Evolutionary conservation across 2,888 invertebrate species (phyloP).

Genomic region (Cryptocephalus primarius): DNA sequence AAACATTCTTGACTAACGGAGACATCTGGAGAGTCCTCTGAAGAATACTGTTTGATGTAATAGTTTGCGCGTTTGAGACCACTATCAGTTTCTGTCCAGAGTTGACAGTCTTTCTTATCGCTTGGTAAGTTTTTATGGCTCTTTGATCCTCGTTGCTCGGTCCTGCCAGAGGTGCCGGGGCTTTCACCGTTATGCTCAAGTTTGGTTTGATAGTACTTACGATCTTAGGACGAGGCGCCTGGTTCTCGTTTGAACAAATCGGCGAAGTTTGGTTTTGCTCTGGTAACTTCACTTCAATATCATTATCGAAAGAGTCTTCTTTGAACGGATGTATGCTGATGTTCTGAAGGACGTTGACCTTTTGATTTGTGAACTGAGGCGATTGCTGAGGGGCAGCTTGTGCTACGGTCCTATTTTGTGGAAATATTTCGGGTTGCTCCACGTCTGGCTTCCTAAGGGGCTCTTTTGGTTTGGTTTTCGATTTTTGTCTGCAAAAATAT

Average conservation of each 20-base stretch:
- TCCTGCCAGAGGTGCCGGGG: constrained; percentile 12
- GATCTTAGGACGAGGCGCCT: constrained; percentile 22
- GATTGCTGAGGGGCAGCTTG: constrained; percentile 9
- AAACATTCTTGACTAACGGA: constrained; percentile 33
- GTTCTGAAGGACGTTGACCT: constrained; percentile 33
- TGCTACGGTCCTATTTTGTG: constrained; percentile 14
- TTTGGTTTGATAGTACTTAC: constrained; percentile 19
- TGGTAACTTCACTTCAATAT: constrained; percentile 1
- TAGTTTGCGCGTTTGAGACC: constrained; percentile 33
- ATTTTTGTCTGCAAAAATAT: constrained; percentile 13
- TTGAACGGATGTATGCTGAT: constrained; percentile 22
- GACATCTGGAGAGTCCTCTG: constrained; percentile 31
- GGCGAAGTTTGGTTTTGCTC: constrained; percentile 5
- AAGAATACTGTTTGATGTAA: constrained; percentile 31
- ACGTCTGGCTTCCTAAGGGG: constrained; percentile 23
- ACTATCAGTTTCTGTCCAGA: constrained; percentile 35
- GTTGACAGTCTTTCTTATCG: constrained; percentile 19
- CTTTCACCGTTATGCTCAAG: constrained; percentile 22
- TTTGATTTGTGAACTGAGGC: constrained; percentile 16
- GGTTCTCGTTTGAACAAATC: constrained; percentile 26
- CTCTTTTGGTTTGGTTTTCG: constrained; percentile 17
- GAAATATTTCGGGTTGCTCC: constrained; percentile 10
- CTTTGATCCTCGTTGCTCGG: constrained; percentile 21
- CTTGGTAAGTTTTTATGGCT: not conserved
- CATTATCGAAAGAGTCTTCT: constrained; percentile 8